Percentiles rank a stretch among this genome's conserved stretches.
These are phyloP conservation scores for Indri indri DNA, from an alignment of 2,113 vertebrate species.

Conservation along the genomic window DNA sequence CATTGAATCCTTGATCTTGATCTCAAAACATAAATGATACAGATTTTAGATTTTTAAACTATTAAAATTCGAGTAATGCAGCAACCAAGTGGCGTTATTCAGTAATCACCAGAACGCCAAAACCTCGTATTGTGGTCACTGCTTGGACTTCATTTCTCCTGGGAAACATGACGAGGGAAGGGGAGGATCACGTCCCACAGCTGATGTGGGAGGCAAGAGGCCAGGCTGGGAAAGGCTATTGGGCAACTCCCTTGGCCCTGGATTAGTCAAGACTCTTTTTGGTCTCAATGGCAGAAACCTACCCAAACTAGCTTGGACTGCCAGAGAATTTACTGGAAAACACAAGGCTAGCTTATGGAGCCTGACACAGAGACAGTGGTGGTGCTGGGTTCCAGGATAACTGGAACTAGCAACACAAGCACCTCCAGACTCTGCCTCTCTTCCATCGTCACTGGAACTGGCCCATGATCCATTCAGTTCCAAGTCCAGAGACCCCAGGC, in stretches of 20 bases:
- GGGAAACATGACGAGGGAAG: not conserved
- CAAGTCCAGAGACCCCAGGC: not conserved
- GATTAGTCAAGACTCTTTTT: not conserved
- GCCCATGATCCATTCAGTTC: not conserved
- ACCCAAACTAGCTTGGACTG: not conserved
- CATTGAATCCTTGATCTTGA: not conserved
- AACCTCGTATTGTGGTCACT: not conserved
- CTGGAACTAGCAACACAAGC: accelerated
- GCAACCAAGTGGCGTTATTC: not conserved
- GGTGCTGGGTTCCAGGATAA: not conserved
- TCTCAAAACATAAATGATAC: not conserved
- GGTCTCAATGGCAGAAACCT: not conserved
- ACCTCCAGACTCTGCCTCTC: not conserved
- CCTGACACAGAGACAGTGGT: not conserved
- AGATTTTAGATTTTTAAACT: not conserved
- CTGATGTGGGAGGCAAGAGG: not conserved
- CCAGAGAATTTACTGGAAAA: not conserved
- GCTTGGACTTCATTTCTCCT: not conserved
- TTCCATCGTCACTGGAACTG: accelerated
- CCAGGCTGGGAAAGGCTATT: not conserved
- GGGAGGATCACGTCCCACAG: not conserved
- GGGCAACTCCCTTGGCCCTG: not conserved
- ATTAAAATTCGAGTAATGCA: not conserved
- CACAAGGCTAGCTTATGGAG: not conserved
- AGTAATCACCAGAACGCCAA: not conserved